phyloP scores from a whole-genome alignment of 1,140 invertebrate genomes.

The Megalonaias nervosa region DNA sequence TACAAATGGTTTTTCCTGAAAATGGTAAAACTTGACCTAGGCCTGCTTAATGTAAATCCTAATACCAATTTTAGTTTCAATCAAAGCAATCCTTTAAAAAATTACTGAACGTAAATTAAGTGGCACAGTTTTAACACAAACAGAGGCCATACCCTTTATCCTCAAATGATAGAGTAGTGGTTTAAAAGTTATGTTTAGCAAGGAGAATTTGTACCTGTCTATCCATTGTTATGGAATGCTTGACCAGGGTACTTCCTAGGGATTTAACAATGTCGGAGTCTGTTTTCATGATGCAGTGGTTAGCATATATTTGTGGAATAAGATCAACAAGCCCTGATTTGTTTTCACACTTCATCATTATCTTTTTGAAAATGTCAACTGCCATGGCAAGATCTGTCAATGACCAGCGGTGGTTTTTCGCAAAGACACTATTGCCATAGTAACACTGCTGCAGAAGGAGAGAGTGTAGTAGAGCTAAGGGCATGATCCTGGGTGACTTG shows the following conservation, averaged over 20 bases:
- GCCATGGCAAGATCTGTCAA: conserved; percentile 56
- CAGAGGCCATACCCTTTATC: too few species aligned
- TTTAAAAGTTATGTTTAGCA: too few species aligned
- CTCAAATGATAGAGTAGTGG: too few species aligned
- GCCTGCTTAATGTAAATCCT: too few species aligned
- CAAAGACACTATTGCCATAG: conserved; percentile 57
- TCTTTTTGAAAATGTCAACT: conserved; percentile 53
- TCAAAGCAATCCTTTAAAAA: too few species aligned
- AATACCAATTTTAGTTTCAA: too few species aligned
- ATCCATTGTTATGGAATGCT: conserved; percentile 23
- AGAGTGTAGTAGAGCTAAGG: conserved; percentile 60
- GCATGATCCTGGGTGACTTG: conserved; percentile 54
- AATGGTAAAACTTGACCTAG: too few species aligned
- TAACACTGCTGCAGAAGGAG: conserved; percentile 59
- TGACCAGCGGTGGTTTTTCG: conserved; percentile 56
- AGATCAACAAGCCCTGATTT: conserved; percentile 41
- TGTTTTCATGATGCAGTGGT: conserved; percentile 55
- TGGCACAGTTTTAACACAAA: too few species aligned
- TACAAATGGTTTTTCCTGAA: too few species aligned
- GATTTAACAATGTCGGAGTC: conserved; percentile 49
- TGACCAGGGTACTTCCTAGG: conserved; percentile 35
- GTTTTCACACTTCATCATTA: conserved; percentile 32
- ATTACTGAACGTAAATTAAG: too few species aligned
- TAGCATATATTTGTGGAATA: conserved; percentile 52
- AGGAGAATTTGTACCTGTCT: too few species aligned